Evolutionary conservation across 2,888 invertebrate species (phyloP).

Genomic region (Brassicogethes aeneus): DNA sequence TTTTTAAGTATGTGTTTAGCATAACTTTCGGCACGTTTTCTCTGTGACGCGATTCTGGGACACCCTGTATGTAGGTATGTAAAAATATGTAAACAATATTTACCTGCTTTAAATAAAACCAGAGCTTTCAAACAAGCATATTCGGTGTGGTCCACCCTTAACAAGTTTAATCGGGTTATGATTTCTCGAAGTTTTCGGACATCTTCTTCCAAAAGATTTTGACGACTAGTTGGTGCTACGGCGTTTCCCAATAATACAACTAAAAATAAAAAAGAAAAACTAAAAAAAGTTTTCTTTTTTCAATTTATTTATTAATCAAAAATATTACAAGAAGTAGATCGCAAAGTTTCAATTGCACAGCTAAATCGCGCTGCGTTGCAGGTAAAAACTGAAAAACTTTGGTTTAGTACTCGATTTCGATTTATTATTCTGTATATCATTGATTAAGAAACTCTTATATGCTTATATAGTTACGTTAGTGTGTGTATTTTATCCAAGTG

Average conservation of each 20-base stretch:
- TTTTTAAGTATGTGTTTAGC: too few relatives aligned
- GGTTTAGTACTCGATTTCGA: too few relatives aligned
- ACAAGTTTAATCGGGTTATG: slow-evolving; percentile 53
- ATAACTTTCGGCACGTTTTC: too few relatives aligned
- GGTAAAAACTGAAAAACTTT: too few relatives aligned
- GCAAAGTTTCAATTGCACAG: background rate
- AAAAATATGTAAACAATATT: slow-evolving; percentile 11
- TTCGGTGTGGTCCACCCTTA: slow-evolving; percentile 71
- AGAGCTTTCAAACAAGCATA: slow-evolving; percentile 79
- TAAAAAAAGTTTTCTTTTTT: slow-evolving; percentile 1
- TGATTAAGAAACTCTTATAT: too few relatives aligned
- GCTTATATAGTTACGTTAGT: too few relatives aligned
- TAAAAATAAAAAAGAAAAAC: too few relatives aligned
- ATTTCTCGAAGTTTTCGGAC: slow-evolving; percentile 54
- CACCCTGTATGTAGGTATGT: too few relatives aligned
- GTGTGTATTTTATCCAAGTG: too few relatives aligned
- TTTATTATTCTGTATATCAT: too few relatives aligned
- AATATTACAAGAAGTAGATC: background rate
- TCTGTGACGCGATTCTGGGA: too few relatives aligned
- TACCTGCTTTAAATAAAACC: slow-evolving; percentile 74
- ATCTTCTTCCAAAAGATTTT: slow-evolving; percentile 46
- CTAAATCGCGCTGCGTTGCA: too few relatives aligned
- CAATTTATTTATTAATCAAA: background rate
- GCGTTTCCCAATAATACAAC: slow-evolving; percentile 36
- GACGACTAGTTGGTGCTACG: slow-evolving; percentile 45